Percentiles rank a stretch among this genome's conserved stretches.
These are phyloP conservation scores for Campoletis sonorensis DNA, from an alignment of 1,140 invertebrate genomes.

Conservation along the genomic window DNA sequence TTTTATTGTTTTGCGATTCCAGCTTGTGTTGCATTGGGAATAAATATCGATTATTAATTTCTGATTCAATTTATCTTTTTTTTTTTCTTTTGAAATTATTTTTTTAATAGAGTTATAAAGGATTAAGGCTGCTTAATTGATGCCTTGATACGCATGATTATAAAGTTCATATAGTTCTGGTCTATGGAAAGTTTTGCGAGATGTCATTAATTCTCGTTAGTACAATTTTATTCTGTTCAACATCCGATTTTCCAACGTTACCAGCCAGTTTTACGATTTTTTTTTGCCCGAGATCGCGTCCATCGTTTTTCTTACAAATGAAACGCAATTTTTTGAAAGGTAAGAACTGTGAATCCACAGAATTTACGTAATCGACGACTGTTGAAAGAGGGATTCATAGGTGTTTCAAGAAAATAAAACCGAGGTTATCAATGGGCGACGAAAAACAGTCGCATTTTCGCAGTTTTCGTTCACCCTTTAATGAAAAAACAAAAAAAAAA, in stretches of 20 bases:
- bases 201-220: constrained; percentile 29
- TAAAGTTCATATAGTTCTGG: constrained; percentile 39
- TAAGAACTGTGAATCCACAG: neutral
- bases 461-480: neutral
- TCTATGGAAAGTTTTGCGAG: constrained; percentile 47
- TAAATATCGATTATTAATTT: constrained; percentile 37
- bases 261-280: neutral
- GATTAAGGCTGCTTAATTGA: constrained; percentile 36
- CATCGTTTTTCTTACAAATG: neutral
- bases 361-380: neutral
- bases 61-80: neutral
- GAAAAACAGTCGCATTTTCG: neutral
- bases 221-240: constrained; percentile 14
- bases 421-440: neutral
- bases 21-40: constrained; percentile 41
- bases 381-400: neutral
- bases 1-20: constrained; percentile 32
- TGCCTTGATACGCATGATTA: constrained; percentile 28
- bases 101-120: neutral
- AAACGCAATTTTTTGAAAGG: neutral
- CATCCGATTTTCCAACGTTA: constrained; percentile 14
- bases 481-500: neutral
- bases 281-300: neutral
- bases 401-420: neutral
- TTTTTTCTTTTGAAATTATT: neutral